Evolutionary conservation across 2,797 vertebrate species (phyloP), one percentile per base, ranked within the genome.

Genomic region (Chiroxiphia lanceolata): DNA sequence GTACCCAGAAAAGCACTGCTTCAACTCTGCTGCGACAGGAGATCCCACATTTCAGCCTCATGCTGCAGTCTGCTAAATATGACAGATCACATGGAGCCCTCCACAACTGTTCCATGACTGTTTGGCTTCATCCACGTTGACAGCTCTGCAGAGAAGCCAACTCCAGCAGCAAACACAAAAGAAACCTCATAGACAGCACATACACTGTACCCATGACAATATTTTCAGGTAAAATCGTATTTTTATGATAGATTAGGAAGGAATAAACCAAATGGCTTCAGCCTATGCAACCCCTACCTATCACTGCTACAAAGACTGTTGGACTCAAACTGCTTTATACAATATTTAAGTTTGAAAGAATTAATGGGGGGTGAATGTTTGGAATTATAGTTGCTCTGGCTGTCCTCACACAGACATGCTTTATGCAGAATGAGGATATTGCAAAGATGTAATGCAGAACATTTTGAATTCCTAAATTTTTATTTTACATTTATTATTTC

Each of bases 1-100:
- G 78, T 71, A 71, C 22, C 31, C 63, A 86, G 92, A 92, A 93
- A 88, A 94, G 64, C 48, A 81, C 11, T 76, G 27, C 77, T 97
- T 94, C 78, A 85, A 53, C 80, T 94, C 54, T 65, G 51, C 54
- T 91, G 23, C 94, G 89, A 90, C 90, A 95, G 87, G 69, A 82
- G 57, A 95, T 72, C 47, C 90, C 77, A 79, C 27, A 45, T 79
- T 83, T 70, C 83, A 92, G 75, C 45, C 61, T 85, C 40, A n/a
- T 40, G 13, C 71, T 78, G 27, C 47, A 79, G 68, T 15, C 40
- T 13, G 5, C 71, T 84, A 64, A 95, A 83, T 45, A 10, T 36
- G 63, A 84, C 45, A 56, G 40, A 61, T 75, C 85, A 83, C 42
- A 80, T 21, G 47, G 45, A 92, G 75, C 29, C 48, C 84, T 84